Evolutionary conservation across 1,140 invertebrate species (phyloP), one percentile per base, ranked within the genome.

Genomic region (Elymnias hypermnestra): DNA sequence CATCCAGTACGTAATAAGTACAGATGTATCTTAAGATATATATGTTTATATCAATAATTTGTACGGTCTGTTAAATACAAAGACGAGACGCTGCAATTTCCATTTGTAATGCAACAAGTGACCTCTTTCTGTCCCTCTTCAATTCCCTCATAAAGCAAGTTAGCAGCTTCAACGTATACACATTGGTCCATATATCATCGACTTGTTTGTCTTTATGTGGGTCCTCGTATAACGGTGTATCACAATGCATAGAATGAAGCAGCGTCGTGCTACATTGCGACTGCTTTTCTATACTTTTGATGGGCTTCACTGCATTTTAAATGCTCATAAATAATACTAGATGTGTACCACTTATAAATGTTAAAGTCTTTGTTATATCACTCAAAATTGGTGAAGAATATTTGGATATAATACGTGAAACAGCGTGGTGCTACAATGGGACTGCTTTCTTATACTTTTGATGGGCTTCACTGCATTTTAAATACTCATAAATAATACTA

Each of bases 191-290:
- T 76, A 67, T 45, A 70, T 76, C 72, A 73, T 72, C 43, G 63
- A 57, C 56, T 72, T 39, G 72, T 78, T 74, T 75, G 73, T 75
- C 68, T 70, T 35, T 69, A 76, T 76, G 72, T 78, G 65, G 62
- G 71, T 56, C 71, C 58, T 28, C 54, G 41, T 26, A 54, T 78
- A 83, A 83, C 78, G 75, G 78, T 83, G 47, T 53, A 51, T 52
- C 64, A 82, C 73, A 82, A 79, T 76, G 61, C 64, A 56, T 58
- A 35, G 59, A 33, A 15, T 72, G 64, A 73, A 73, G 64, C 69
- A 72, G 66, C 47, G 57, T 25, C 62, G 72, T 72, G 55, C 76
- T 44, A 75, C 71, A 81, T 81, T 28, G 63, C 55, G 38, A 35
- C 45, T 33, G 44, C 14, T 35, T 56, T 57, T 57, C 45, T 53